These are phyloP conservation scores for Sciurus carolinensis DNA, from an alignment of 2,797 vertebrate genomes.

Conservation along the genomic window DNA sequence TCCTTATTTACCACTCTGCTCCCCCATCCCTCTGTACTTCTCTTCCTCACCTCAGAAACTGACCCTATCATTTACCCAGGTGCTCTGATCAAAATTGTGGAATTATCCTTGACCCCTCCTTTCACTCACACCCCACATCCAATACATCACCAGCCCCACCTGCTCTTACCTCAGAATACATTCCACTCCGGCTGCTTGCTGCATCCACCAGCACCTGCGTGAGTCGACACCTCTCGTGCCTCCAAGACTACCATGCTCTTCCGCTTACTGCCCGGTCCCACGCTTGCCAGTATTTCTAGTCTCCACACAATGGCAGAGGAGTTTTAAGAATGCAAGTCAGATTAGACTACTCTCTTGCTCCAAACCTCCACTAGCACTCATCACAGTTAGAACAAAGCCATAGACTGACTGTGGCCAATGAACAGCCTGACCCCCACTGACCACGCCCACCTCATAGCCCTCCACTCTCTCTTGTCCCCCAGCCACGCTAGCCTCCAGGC, in stretches of 20 bases:
- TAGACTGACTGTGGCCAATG: not conserved
- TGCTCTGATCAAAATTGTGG: not conserved
- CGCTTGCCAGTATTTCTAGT: not conserved
- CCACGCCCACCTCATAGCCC: not conserved
- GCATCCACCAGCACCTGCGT: not conserved
- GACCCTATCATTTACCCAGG: not conserved
- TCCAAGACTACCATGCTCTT: not conserved
- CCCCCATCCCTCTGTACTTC: not conserved
- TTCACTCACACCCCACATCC: not conserved
- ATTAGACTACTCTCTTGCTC: not conserved
- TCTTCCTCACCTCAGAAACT: not conserved
- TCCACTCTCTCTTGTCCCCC: not conserved
- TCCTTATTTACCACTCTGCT: not conserved
- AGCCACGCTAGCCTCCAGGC: not conserved
- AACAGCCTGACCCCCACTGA: not conserved
- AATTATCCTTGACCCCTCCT: not conserved
- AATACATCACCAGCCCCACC: not conserved
- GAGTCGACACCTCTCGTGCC: not conserved
- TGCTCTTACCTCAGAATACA: not conserved
- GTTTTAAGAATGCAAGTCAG: not conserved
- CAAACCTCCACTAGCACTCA: not conserved
- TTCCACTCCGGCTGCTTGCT: not conserved
- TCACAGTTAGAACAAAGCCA: not conserved
- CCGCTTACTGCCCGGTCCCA: not conserved
- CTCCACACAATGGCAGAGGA: not conserved